Base-by-base conservation (phyloP, 2,113 vertebrate genomes). In the Aphelocoma coerulescens region DNA sequence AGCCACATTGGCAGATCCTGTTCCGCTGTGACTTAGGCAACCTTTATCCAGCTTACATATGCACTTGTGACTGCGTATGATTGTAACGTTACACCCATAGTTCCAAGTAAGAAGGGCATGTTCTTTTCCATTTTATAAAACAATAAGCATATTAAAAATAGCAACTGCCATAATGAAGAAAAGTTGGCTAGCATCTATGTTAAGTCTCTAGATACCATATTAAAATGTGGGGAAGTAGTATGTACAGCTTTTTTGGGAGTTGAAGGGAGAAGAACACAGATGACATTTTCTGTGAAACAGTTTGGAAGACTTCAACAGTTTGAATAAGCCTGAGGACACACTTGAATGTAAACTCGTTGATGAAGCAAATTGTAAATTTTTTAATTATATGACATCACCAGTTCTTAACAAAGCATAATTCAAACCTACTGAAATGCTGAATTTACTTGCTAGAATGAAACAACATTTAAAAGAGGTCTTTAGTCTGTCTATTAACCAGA, bases 371-470 rank as follows among this genome's bases (percentile, higher is more conserved):
- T 3, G 0, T 74, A 91, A 96, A 65, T 51, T 55, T 89, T 96
- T 89, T 58, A 94, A 94, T 96, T 94, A 73, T 69, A 83, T 65
- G 57, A 63, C 35, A 79, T 54, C 57, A 89, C 78, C 37, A 85
- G 86, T 82, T 93, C 49, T 96, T 89, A 96, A 95, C 49, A 91
- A 97, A 96, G 96, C 33, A 27, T 79, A 91, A 96, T 73, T 95
- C 58, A 84, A 51, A 62, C 28, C 76, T 88, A 95, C 93, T 78
- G 86, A 96, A 97, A 94, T 49, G 69, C 49, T 72, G 78, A 61
- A 88, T 95, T 89, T 78, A 78, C 72, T 89, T 93, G 16, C 59
- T 67, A 91, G 58, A 89, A 85, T 37, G 13, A 93, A 96, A 59
- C 32, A 27, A 4, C 49, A 93, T 63, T 96, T 92, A 76, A 81